A percentile compares a stretch with the other conserved stretches of the same genome.
Conservation (phyloP, 2,888 invertebrate genomes). For the Euplagia quadripunctaria region DNA sequence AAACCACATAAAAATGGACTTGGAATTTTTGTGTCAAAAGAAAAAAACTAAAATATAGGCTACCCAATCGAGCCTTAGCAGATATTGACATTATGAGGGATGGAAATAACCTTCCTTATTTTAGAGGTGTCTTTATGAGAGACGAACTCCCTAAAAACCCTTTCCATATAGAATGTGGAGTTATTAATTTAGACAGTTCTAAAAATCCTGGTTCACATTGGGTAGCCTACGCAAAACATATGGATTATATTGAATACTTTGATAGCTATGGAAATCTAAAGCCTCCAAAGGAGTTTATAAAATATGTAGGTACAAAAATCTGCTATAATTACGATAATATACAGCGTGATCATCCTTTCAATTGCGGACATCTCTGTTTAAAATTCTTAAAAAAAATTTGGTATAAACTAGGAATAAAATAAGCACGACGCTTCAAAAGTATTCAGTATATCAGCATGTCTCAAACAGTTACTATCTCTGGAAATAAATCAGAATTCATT, state of each 20-base stretch:
- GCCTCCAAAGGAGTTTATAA: background rate
- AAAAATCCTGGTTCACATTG: conserved; percentile 48
- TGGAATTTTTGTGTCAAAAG: conserved; percentile 16
- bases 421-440: background rate
- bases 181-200: conserved; percentile 56
- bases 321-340: conserved; percentile 53
- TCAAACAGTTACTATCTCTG: conserved; percentile 17
- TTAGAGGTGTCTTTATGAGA: conserved; percentile 56
- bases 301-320: background rate
- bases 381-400: conserved; percentile 19
- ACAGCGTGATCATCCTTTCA: conserved; percentile 53
- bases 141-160: conserved; percentile 25
- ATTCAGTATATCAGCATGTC: conserved; percentile 26
- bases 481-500: conserved; percentile 16
- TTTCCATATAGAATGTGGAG: conserved; percentile 48
- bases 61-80: conserved; percentile 18
- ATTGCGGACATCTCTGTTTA: conserved; percentile 53
- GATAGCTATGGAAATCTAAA: background rate
- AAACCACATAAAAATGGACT: conserved; percentile 15
- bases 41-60: conserved; percentile 9
- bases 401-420: conserved; percentile 15
- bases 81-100: conserved; percentile 21
- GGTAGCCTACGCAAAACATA: background rate
- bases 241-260: background rate
- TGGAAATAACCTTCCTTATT: conserved; percentile 26